Evolutionary conservation across 2,888 invertebrate genomes (phyloP).

Genomic region (Meteorus colon): DNA sequence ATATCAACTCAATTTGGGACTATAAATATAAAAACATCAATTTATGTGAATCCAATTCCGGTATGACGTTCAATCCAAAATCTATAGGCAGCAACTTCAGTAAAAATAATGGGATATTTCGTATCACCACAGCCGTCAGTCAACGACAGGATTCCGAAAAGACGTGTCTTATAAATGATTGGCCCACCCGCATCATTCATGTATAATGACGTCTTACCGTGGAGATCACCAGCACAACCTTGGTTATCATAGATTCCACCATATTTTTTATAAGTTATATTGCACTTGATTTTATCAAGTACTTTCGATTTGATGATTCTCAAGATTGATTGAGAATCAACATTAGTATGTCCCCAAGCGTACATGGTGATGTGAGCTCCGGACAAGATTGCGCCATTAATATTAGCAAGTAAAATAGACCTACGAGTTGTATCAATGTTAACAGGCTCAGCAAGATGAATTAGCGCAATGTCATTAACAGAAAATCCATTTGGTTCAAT

Average conservation of each 20-base stretch:
- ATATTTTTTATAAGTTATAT: conserved; percentile 70
- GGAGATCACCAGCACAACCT: conserved; percentile 77
- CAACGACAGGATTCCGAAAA: conserved; percentile 68
- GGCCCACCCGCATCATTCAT: conserved; percentile 65
- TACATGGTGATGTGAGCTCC: conserved; percentile 39
- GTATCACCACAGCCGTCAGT: conserved; percentile 76
- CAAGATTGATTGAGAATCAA: conserved; percentile 74
- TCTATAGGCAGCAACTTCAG: conserved; percentile 75
- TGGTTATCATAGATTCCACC: conserved; percentile 64
- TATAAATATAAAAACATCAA: neutral
- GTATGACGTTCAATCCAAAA: conserved; percentile 56
- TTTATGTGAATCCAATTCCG: neutral
- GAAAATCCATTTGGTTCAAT: conserved; percentile 43
- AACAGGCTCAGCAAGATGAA: conserved; percentile 74
- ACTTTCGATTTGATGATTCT: conserved; percentile 75
- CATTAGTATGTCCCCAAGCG: conserved; percentile 58
- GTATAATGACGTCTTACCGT: conserved; percentile 74
- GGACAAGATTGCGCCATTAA: conserved; percentile 49
- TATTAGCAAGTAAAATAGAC: conserved; percentile 72
- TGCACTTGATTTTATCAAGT: conserved; percentile 70
- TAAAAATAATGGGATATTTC: conserved; percentile 72
- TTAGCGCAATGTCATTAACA: conserved; percentile 75
- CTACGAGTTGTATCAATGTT: conserved; percentile 72
- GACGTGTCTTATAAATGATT: conserved; percentile 51
- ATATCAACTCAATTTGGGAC: neutral